Conservation (phyloP, 2,888 invertebrate species). For the Pristionchus entomophagus region DNA sequence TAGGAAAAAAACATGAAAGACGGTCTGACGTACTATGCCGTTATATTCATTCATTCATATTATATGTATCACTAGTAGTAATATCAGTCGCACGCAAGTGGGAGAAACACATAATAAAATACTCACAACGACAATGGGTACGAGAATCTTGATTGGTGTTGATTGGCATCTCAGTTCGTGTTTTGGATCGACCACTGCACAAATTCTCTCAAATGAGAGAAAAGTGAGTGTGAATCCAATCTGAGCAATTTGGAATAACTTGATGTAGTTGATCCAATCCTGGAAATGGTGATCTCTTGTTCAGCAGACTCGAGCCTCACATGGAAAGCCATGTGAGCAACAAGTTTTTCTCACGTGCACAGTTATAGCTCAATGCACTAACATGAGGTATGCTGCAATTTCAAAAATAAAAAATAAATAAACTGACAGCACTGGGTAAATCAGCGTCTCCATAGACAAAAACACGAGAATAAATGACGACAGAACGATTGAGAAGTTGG, state of each 20-base stretch:
- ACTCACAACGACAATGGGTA: constrained; percentile 1
- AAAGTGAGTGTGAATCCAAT: constrained; percentile 16
- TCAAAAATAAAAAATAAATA: too few relatives aligned
- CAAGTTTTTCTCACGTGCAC: too few relatives aligned
- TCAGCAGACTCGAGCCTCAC: too few relatives aligned
- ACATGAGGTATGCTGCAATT: too few relatives aligned
- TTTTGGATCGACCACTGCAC: constrained; percentile 9
- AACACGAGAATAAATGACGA: constrained; percentile 23
- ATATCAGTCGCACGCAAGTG: too few relatives aligned
- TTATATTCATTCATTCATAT: too few relatives aligned
- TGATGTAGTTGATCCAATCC: constrained; percentile 22
- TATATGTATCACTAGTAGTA: too few relatives aligned
- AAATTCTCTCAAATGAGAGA: constrained; percentile 12
- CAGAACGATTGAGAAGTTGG: constrained; percentile 17
- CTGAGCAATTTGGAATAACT: constrained; percentile 17
- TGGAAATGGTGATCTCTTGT: background rate
- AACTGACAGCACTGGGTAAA: background rate
- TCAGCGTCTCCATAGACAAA: constrained; percentile 8
- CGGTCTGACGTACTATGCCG: too few relatives aligned
- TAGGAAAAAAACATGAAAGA: too few relatives aligned
- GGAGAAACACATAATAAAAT: too few relatives aligned
- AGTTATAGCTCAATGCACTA: too few relatives aligned
- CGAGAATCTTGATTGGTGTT: background rate
- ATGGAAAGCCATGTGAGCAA: too few relatives aligned
- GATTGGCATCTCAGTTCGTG: constrained; percentile 16